Percentiles rank a stretch among this genome's conserved stretches.
Conservation (phyloP, 2,888 invertebrate species). For the Catonia carolina region DNA sequence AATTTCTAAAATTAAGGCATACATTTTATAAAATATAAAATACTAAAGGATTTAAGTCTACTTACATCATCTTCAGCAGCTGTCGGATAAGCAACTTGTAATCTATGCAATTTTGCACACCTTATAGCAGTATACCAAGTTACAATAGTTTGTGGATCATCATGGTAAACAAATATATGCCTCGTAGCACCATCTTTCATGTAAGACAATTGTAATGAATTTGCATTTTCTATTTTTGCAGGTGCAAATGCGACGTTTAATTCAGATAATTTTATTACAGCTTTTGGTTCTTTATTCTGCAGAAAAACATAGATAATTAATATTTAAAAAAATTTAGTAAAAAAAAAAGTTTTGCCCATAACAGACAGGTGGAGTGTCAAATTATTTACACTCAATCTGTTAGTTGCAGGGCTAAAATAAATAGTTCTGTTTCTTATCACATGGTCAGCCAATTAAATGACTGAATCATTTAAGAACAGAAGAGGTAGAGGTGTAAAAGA, state of each 20-base stretch:
- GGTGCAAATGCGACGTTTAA: conserved; percentile 80
- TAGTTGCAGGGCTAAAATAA: no score
- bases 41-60: no score
- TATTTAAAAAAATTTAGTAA: no score
- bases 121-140: conserved; percentile 81
- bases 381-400: no score
- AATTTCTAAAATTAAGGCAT: no score
- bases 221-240: conserved; percentile 67
- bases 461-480: no score
- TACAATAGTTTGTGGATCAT: conserved; percentile 75
- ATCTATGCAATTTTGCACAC: conserved; percentile 73
- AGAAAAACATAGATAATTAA: conserved; percentile 19
- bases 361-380: no score
- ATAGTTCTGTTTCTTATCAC: no score
- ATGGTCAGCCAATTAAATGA: no score
- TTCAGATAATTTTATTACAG: conserved; percentile 70
- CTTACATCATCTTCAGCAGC: conserved; percentile 57
- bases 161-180: conserved; percentile 81
- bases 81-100: conserved; percentile 78
- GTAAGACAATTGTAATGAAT: conserved; percentile 78
- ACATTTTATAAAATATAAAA: no score
- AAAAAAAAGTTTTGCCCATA: no score
- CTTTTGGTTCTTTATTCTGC: conserved; percentile 67
- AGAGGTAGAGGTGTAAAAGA: no score
- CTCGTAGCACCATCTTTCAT: conserved; percentile 78